Evolutionary conservation across 2,113 vertebrate genomes (phyloP), one percentile per base, ranked within the genome.

Genomic region (Hypanus sabinus): DNA sequence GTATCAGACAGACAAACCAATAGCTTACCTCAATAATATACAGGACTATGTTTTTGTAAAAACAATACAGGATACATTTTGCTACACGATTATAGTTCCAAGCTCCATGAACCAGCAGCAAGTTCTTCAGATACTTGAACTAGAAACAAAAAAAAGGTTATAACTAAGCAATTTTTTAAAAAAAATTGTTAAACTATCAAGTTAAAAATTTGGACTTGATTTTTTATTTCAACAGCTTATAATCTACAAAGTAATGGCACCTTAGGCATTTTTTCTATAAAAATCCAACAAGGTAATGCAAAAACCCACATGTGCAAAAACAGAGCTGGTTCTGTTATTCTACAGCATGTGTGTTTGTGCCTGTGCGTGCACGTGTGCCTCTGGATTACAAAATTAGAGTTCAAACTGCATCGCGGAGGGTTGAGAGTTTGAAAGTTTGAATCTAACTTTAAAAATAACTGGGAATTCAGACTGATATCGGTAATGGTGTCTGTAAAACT

Each of bases 21-120:
- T 22, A 30, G 68, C 96, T 97, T 97, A 99, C 99, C 98, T 99
- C 99, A 0, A 99, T 99, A 94, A 99, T 99, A 95, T 99, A 99
- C 91, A 99, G 98, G 95, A 99, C 99, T 80, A 99, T 99, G 94
- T 99, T 99, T 96, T 99, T 99, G 97, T 99, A 99, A 97, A 99
- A 99, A 95, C 98, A 99, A 96, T 99, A 99, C 57, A 99, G 96
- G 96, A 99, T 99, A 95, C 99, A 99, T 96, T 99, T 99, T 95
- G 99, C 97, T 94, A 99, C 98, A 88, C 99, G 97, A 97, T 98
- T 99, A 93, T 99, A 99, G 96, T 99, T 99, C 99, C 99, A 99
- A 95, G 99, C 98, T 94, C 99, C 99, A 0, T 99, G 99, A 94
- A 99, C 99, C 94, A 99, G 97, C 95, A 99, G 95, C 94, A 99